Evolutionary conservation across 2,113 vertebrate genomes (phyloP).

Genomic region (Gobiocypris rarus): DNA sequence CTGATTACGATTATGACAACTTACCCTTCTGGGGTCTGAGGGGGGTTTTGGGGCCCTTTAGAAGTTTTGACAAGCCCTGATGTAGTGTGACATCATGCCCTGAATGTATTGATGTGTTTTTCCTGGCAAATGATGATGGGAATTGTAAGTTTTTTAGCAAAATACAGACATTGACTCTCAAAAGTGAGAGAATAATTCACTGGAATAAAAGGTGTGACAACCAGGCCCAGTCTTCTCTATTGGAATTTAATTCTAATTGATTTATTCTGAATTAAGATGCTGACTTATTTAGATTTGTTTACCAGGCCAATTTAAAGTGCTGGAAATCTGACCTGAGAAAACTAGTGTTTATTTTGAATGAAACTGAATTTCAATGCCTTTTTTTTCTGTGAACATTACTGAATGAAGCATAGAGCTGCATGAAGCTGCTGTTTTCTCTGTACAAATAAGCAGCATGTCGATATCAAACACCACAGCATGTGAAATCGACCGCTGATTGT

Average conservation of each 20-base stretch:
- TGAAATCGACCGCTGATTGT: neutral
- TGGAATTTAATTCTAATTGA: neutral
- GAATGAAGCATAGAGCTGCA: neutral
- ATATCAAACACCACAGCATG: neutral
- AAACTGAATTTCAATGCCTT: neutral
- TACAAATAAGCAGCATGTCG: neutral
- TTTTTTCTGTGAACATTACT: neutral
- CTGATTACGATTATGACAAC: neutral
- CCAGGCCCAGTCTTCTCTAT: neutral
- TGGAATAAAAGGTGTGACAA: neutral
- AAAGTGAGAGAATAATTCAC: neutral
- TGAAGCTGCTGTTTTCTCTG: neutral
- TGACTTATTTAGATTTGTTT: neutral
- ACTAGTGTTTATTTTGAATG: neutral
- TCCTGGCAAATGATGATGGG: neutral
- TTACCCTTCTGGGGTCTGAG: too few species aligned
- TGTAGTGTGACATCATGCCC: too few species aligned
- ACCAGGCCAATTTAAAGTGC: neutral
- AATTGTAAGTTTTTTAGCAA: neutral
- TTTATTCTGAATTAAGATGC: neutral
- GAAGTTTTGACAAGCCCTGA: too few species aligned
- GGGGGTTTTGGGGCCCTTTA: too few species aligned
- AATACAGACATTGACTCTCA: neutral
- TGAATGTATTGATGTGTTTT: neutral
- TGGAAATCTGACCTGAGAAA: neutral